Base-by-base conservation (phyloP, 2,113 vertebrate genomes). In the Myotis lucifugus region DNA sequence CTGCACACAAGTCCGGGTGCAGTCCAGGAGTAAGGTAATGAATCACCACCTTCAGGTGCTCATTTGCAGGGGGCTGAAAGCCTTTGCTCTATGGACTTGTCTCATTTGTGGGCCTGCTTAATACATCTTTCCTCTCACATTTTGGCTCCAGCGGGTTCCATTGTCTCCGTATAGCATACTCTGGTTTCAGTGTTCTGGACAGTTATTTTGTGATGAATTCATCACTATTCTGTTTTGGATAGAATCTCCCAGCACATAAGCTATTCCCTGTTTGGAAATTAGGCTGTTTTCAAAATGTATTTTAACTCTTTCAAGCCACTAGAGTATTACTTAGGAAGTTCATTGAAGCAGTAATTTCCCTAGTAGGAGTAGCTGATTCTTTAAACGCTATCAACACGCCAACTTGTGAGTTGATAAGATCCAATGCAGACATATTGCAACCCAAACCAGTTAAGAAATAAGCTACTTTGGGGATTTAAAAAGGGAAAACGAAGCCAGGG, bases 391-490 rank as follows among this genome's bases (percentile, higher is more conserved):
- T 82, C 72, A 66, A 42, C 46, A 18, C n/a, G 92, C 82, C 88
- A 95, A 61, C 23, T 76, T 48, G 17, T 7, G 10, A 90, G 50
- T 73, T 90, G 52, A 96, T 70, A 93, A 93, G 82, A 91, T 76
- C n/a, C 69, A 78, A 83, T 5, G 64, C 8, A 93, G 86, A 81
- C 54, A 54, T 11, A 54, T 61, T 29, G 67, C 70, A 95, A 86
- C 52, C 48, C 52, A 66, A 96, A 69, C 52, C 40, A 50, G 77
- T 95, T 70, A 94, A 97, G 77, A 96, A 94, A 96, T 85, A 93
- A 88, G 70, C 91, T 50, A 77, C 93, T 92, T 85, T 85, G 61
- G 96, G 92, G 92, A 96, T 96, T 97, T 95, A 78, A 83, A 78
- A 87, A 59, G 77, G 90, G 64, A 93, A 96, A 88, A 85, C 0